Evolutionary conservation across 2,113 vertebrate genomes (phyloP), one percentile per base, ranked within the genome.

Genomic region (Dicaeum eximium): DNA sequence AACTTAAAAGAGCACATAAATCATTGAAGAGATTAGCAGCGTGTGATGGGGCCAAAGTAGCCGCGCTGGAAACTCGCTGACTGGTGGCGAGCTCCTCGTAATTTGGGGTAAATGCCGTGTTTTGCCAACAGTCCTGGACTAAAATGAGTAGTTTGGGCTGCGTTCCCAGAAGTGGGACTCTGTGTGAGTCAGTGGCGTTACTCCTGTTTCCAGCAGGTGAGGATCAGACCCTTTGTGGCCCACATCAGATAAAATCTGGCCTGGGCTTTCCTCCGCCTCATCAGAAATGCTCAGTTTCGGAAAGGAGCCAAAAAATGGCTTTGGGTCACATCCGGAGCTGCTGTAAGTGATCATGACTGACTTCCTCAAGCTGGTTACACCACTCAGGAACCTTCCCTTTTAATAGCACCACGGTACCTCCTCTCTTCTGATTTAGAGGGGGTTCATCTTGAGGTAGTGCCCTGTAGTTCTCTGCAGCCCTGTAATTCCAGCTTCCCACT

Each of bases 1-100:
- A 97, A 92, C 97, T 96, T 98, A 95, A 98, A 98, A 98, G 97
- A 93, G 96, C 95, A 97, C 97, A 98, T 97, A 98, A 98, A 98
- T 98, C 97, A 98, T 92, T 81, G 93, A 93, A 78, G 95, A 97
- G 97, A 97, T 98, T 98, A 98, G 96, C 97, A 95, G 91, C 51
- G 75, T 58, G 75, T 92, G 95, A 98, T 96, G 89, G 88, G 96
- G 96, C 96, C 97, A 96, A 97, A 97, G 95, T 90, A 87, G 21
- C 89, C 25, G 17, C 0, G 10, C 88, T 94, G 90, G 75, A 80
- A 93, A 51, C 23, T 37, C 2, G 0, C 69, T 78, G 87, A 57
- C 79, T 96, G 90, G 95, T 48, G 88, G 94, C 10, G 12, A 88
- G 44, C 65, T 96, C 72, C 90, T 92, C 0, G 8, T 53, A 83